Base-by-base conservation (phyloP, 2,797 vertebrate genomes). In the Zonotrichia albicollis region DNA sequence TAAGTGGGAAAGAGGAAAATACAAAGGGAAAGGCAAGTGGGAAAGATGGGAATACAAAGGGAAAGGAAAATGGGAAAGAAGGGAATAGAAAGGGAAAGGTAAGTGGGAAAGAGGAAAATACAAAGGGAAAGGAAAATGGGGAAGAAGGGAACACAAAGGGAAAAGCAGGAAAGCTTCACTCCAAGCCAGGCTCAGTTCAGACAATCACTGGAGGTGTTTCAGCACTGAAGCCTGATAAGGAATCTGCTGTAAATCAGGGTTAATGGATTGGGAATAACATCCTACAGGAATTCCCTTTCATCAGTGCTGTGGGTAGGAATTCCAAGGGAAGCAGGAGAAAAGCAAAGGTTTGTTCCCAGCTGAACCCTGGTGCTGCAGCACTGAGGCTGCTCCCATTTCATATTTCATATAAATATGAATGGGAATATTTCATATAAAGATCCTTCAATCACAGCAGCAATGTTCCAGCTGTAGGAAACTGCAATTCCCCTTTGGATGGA, bases 181-280 rank as follows among this genome's bases (percentile, higher is more conserved):
- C 68, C 48, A 10, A 60, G 46, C 23, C 18, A 72, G n/a, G 48
- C 42, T 18, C 29, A 3, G 32, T 40, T 46, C 48, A 92, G 45
- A 65, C 65, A 93, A 87, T 87, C 9, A 67, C 40, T 0, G 3
- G 10, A 12, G 84, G 84, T 55, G 76, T 80, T 72, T 40, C 29
- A 42, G 90, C 12, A 48, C 30, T 75, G 61, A 30, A 72, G 80
- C 68, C 55, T 5, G 36, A 13, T 83, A 42, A 87, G 64, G 67
- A 68, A 78, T 75, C 70, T 36, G 55, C 40, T 78, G 36, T 53
- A 45, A 40, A 73, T 86, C 70, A 84, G 54, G 71, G 46, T 75
- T 94, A 93, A 95, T 81, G 60, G 87, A 34, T 54, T 73, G 84
- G 65, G 84, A 74, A 70, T 58, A 74, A n/a, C 22, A 65, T 67